Percentiles rank a stretch among this genome's conserved stretches.
Conservation (phyloP, 1,140 invertebrate species). For the Tribolium castaneum region DNA sequence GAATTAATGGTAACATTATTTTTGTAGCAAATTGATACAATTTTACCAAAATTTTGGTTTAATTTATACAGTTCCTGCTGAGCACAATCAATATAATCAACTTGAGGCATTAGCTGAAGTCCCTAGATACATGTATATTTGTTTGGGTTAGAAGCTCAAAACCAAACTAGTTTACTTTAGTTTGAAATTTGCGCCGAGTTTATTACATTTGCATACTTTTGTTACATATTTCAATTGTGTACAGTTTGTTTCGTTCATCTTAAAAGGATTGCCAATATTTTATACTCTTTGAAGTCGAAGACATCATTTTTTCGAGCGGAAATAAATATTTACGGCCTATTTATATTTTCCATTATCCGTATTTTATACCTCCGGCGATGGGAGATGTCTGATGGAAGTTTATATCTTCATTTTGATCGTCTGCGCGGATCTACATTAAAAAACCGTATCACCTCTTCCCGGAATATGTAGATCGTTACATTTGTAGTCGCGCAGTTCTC, state of each 20-base stretch:
- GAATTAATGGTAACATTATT: too few relatives aligned
- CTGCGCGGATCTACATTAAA: background rate
- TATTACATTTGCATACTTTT: too few relatives aligned
- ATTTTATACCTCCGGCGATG: conserved; percentile 10
- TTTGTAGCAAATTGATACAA: too few relatives aligned
- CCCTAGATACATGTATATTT: too few relatives aligned
- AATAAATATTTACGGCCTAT: conserved; percentile 25
- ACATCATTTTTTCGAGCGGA: background rate
- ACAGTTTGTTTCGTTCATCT: background rate
- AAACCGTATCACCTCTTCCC: background rate
- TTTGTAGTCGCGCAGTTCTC: background rate
- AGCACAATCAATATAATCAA: too few relatives aligned
- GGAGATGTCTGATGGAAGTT: conserved; percentile 7
- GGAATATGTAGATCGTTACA: background rate
- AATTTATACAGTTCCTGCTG: too few relatives aligned
- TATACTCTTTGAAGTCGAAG: background rate
- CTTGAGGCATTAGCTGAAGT: too few relatives aligned
- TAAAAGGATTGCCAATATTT: background rate
- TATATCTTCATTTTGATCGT: conserved; percentile 2
- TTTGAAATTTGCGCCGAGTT: too few relatives aligned
- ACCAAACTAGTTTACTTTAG: too few relatives aligned
- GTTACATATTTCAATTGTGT: too few relatives aligned
- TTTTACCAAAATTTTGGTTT: too few relatives aligned
- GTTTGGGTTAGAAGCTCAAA: too few relatives aligned
- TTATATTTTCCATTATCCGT: conserved; percentile 10